phyloP scores from a whole-genome alignment of 2,888 invertebrate genomes.

The Drosophila buzzatii region DNA sequence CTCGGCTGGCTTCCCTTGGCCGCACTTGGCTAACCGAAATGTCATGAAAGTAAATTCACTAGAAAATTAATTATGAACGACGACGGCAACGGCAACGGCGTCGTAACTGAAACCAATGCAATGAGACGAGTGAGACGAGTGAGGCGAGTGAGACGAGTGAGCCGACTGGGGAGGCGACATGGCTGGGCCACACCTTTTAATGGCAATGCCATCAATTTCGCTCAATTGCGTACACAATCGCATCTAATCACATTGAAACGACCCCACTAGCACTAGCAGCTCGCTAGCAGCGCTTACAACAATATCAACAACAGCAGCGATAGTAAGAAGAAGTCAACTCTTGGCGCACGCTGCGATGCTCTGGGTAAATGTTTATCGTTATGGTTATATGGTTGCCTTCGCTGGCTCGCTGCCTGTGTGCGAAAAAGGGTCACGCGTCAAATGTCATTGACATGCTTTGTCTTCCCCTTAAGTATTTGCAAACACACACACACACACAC shows the following conservation, averaged over 20 bases:
- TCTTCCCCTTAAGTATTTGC: constrained; percentile 72
- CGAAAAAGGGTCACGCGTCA: constrained; percentile 78
- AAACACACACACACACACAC: constrained; percentile 41
- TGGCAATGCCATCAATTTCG: constrained; percentile 79
- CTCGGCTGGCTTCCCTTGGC: constrained; percentile 30
- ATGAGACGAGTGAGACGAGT: too few relatives aligned
- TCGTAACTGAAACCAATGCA: too few relatives aligned
- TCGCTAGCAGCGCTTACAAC: constrained; percentile 28
- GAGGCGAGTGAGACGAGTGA: background rate
- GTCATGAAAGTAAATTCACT: constrained; percentile 79
- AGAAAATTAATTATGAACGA: constrained; percentile 80
- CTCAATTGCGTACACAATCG: constrained; percentile 81
- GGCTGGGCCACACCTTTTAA: constrained; percentile 73
- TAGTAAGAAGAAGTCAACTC: constrained; percentile 40
- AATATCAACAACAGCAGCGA: constrained; percentile 32
- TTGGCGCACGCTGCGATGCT: constrained; percentile 45
- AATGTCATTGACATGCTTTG: constrained; percentile 80
- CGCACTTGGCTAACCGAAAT: constrained; percentile 68
- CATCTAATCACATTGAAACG: constrained; percentile 77
- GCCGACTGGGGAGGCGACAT: background rate
- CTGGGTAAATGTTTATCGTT: constrained; percentile 74
- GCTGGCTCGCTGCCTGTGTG: constrained; percentile 23
- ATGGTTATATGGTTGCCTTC: constrained; percentile 60
- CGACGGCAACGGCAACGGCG: constrained; percentile 14
- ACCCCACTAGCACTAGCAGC: constrained; percentile 58